Evolutionary conservation across 2,888 invertebrate genomes (phyloP).

Genomic region (Epistrophe eligans): DNA sequence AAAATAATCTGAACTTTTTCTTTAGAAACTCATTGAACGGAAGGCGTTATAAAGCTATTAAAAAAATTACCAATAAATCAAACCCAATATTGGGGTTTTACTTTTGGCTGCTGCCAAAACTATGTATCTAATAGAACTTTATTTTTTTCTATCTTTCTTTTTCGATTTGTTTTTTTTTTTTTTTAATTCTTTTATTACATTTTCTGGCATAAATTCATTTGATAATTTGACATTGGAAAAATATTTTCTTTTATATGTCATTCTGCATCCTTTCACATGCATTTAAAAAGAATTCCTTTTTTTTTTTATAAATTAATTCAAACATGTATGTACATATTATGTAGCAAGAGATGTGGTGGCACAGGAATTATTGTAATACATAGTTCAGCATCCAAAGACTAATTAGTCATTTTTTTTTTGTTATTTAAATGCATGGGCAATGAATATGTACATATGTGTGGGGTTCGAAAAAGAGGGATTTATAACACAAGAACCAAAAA

Average conservation of each 20-base stretch:
- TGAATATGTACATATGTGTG: neutral
- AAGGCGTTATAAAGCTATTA: slow-evolving; percentile 61
- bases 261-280: slow-evolving; percentile 58
- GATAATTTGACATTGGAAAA: slow-evolving; percentile 55
- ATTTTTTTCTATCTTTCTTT: slow-evolving; percentile 8
- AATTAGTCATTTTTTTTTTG: slow-evolving; percentile 54
- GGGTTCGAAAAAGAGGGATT: neutral
- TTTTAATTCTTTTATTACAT: slow-evolving; percentile 34
- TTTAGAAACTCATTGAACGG: slow-evolving; percentile 14
- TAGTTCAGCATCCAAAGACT: slow-evolving; percentile 27
- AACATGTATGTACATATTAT: neutral
- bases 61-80: slow-evolving; percentile 62
- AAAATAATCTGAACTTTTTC: slow-evolving; percentile 5
- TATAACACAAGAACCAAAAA: slow-evolving; percentile 18
- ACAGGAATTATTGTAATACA: slow-evolving; percentile 9
- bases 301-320: slow-evolving; percentile 18
- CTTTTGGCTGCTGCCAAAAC: slow-evolving; percentile 51
- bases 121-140: slow-evolving; percentile 71
- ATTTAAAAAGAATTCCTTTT: slow-evolving; percentile 1
- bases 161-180: slow-evolving; percentile 4
- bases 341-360: neutral
- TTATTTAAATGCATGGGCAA: neutral
- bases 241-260: slow-evolving; percentile 52
- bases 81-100: slow-evolving; percentile 22
- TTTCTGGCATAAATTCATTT: slow-evolving; percentile 48